Evolutionary conservation across 2,797 vertebrate species (phyloP).

Genomic region (Sebastes steindachneri): DNA sequence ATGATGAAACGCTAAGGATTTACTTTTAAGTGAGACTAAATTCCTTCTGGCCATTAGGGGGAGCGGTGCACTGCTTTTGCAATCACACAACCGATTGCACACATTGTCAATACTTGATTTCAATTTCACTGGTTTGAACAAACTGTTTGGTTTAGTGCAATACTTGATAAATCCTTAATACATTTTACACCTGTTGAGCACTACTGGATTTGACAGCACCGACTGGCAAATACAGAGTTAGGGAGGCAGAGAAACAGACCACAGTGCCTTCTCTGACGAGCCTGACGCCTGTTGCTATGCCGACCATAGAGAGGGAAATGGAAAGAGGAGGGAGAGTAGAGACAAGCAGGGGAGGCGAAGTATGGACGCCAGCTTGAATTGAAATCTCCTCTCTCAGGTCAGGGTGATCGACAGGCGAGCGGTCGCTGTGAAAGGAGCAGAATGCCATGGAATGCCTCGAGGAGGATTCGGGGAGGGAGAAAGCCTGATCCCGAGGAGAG

Average conservation of each 20-base stretch:
- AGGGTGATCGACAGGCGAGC: constrained; percentile 60
- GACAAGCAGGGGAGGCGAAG: constrained; percentile 50
- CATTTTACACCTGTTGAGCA: constrained; percentile 42
- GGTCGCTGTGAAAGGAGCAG: constrained; percentile 56
- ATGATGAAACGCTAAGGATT: constrained; percentile 7
- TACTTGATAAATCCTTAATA: background rate
- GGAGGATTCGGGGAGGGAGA: constrained; percentile 48
- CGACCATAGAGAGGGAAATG: constrained; percentile 78
- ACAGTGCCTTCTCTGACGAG: constrained; percentile 79
- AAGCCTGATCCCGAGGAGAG: constrained; percentile 9
- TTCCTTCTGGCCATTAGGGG: constrained; percentile 44
- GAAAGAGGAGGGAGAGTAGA: constrained; percentile 50
- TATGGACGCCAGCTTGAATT: constrained; percentile 60
- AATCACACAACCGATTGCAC: constrained; percentile 2
- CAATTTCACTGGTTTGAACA: background rate
- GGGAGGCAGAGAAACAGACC: constrained; percentile 61
- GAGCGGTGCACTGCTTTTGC: constrained; percentile 9
- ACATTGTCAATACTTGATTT: constrained; percentile 15
- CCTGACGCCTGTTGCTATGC: constrained; percentile 87
- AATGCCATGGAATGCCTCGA: constrained; percentile 66
- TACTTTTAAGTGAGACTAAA: constrained; percentile 1
- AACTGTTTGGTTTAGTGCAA: background rate
- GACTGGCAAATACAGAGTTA: constrained; percentile 40
- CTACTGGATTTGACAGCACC: constrained; percentile 6
- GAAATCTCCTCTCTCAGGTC: constrained; percentile 68